Evolutionary conservation across 2,797 vertebrate species (phyloP), one percentile per base, ranked within the genome.

Genomic region (Coranthus polyacanthus): DNA sequence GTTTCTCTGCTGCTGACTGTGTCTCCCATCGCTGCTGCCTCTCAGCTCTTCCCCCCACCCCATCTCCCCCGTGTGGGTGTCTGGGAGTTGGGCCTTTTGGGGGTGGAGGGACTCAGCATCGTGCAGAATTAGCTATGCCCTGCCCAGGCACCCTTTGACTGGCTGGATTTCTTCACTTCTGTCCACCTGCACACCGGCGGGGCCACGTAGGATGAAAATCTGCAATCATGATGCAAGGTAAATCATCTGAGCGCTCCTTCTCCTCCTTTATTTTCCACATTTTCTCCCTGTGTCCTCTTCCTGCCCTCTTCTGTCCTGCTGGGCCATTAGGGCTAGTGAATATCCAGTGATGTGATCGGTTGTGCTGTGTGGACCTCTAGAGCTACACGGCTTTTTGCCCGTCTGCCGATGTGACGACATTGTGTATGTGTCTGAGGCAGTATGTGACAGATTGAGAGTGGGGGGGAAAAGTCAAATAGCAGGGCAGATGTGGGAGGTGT

Each of bases 181-280:
- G 41, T 59, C 67, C 37, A 50, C 70, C 86, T 78, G 73, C 78
- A 64, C 72, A 75, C 72, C 75, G 53, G 82, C 37, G 52, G 68
- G 85, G 72, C 83, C 61, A 81, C 88, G 61, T 90, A 92, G 94
- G 93, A 94, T 95, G 93, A 94, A 88, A 93, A 93, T 91, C 92
- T 90, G 93, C 89, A 86, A 76, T 56, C 90, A 95, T 95, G 94
- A 95, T 95, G 93, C 93, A 95, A 95, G 94, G 93, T 95, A 91
- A 84, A 82, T 60, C 2, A 56, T 72, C 50, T 47, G 55, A 56
- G 18, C 66, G 37, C 32, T 24, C n/a, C 8, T 45, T 32, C 37
- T 52, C 20, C 46, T 56, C 21, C 36, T 44, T 47, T 39, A 56
- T 52, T 55, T 65, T 22, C 36, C 62, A 32, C 34, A 12, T 65